These are phyloP conservation scores for Gadus macrocephalus DNA, from an alignment of 2,113 vertebrate genomes.

Conservation along the genomic window DNA sequence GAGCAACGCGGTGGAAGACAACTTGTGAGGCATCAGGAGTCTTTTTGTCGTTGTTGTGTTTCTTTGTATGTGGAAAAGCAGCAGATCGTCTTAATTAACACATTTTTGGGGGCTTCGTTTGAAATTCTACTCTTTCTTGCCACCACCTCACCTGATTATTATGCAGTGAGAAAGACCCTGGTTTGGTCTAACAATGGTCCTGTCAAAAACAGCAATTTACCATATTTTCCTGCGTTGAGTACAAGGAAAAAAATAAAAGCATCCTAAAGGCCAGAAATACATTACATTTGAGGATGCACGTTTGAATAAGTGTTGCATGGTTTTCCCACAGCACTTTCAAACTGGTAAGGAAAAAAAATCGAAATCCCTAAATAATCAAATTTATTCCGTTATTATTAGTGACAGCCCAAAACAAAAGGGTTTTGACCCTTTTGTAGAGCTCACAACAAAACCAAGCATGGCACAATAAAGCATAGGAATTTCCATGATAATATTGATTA, in stretches of 20 bases:
- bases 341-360: too few relatives aligned
- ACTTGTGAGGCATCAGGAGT: constrained; percentile 34
- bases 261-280: too few relatives aligned
- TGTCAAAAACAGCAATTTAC: constrained; percentile 12
- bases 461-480: too few relatives aligned
- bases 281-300: too few relatives aligned
- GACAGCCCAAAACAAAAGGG: too few relatives aligned
- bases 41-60: constrained; percentile 1
- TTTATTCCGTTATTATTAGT: too few relatives aligned
- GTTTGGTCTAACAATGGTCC: constrained; percentile 38
- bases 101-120: constrained; percentile 28
- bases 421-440: too few relatives aligned
- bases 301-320: too few relatives aligned
- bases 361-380: too few relatives aligned
- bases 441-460: too few relatives aligned
- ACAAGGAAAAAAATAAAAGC: background rate
- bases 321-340: too few relatives aligned
- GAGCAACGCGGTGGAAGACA: constrained; percentile 11
- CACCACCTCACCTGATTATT: constrained; percentile 14
- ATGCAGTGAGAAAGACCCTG: constrained; percentile 1
- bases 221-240: constrained; percentile 16
- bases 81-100: constrained; percentile 17
- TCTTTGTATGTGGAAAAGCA: constrained; percentile 2
- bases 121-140: constrained; percentile 46
- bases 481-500: too few relatives aligned